Evolutionary conservation across 2,113 vertebrate species (phyloP), one percentile per base, ranked within the genome.

Genomic region (Trematocara marginatum): DNA sequence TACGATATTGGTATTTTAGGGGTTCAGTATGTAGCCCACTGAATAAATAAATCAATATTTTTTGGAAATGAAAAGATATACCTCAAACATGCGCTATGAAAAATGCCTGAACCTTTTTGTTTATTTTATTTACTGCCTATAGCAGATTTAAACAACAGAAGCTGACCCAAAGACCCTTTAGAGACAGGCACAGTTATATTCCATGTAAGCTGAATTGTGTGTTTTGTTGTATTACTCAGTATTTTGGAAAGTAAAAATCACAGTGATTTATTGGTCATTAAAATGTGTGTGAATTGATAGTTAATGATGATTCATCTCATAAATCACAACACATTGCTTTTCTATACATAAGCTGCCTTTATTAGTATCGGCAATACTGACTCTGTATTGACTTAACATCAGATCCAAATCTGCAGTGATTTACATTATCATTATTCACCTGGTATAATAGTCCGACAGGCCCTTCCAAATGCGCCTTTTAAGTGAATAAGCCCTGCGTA

Each of bases 91-190:
- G 59, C 9, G 0, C 9, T 1, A 35, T 1, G 9, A 64, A 35
- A 64, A 35, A 4, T 35, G 1, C 16, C 5, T 61, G 57, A 61
- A 35, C 31, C 59, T 11, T 64, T 35, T 64, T 0, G 16, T 64
- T 64, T n/a, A 4, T 64, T 64, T 64, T 64, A 64, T 64, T 64
- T 64, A n/a, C 31, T 11, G 10, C 59, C 59, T 64, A n/a, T 64
- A 18, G 2, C 1, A 18, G 0, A 59, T 34, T 59, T 59, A 64
- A 64, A n/a, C 59, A 64, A 64, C 59, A 38, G 31, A 64, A 64
- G 31, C 16, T 38, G 59, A 64, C 16, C 59, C 59, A 64, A 11
- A 64, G 16, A 0, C 16, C 59, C 59, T n/a, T 38, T 38, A 11
- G 59, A 64, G 31, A 38, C 31, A n/a, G 10, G 31, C 59, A 64